Base-by-base conservation (phyloP, 2,113 vertebrate species). In the Anguilla rostrata region DNA sequence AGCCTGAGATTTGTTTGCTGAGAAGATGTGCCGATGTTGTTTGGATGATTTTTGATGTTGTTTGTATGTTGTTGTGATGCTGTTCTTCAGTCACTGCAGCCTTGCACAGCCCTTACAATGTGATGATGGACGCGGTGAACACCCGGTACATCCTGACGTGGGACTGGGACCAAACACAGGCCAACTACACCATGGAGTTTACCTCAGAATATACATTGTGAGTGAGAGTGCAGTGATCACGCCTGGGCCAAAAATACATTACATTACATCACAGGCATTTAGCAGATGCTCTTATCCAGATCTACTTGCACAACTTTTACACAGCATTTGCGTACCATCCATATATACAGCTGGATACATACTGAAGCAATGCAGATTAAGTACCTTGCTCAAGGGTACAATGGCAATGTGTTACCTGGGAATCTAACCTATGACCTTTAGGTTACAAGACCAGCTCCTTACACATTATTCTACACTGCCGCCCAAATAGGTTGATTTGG, bases 111-210 rank as follows among this genome's bases (percentile, higher is more conserved):
- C 86, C 86, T 41, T n/a, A 41, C 15, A 39, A 53, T 49, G 86
- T 87, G 78, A 87, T 0, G 0, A 22, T 87, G 86, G 86, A 84
- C 1, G 41, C 86, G 0, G 75, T 84, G 83, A 87, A 87, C 56
- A 81, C 78, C 56, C 46, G 56, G 7, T 84, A 87, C n/a, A 39
- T 87, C 11, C 83, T 87, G 20, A 18, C 39, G 41, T 84, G 86
- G 86, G 57, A 53, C n/a, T 87, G 86, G 86, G n/a, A 75, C 26
- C 0, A 40, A 4, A n/a, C 18, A 39, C 5, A 66, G 29, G 20
- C 20, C 18, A 18, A 4, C 29, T n/a, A 46, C 66, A 71, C 56
- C 20, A 18, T 15, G 18, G 81, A 1, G n/a, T 87, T 87, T 49
- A 84, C 78, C 3, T 14, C 78, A 14, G 53, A 81, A 9, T 84